These are phyloP conservation scores for Papilio glaucus DNA, from an alignment of 1,140 invertebrate genomes.

Conservation along the genomic window DNA sequence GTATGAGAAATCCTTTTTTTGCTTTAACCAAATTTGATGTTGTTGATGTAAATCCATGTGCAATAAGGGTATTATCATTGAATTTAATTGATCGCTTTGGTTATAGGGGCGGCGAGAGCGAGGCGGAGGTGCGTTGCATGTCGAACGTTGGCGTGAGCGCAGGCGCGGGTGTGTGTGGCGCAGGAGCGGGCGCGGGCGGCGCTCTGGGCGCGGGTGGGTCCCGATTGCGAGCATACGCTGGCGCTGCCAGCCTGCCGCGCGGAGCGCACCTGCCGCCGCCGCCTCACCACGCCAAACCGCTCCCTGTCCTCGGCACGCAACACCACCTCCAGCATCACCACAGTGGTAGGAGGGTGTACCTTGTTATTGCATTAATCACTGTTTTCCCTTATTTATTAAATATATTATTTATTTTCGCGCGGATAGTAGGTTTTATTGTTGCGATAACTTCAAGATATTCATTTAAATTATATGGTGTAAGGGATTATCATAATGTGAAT, in stretches of 20 bases:
- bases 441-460: too few relatives aligned
- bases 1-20: too few relatives aligned
- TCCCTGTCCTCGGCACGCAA: conserved; percentile 68
- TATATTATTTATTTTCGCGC: too few relatives aligned
- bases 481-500: too few relatives aligned
- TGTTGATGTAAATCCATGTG: too few relatives aligned
- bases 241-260: conserved; percentile 67
- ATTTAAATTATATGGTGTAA: too few relatives aligned
- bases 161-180: conserved; percentile 41
- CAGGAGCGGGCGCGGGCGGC: conserved; percentile 41
- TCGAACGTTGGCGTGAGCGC: conserved; percentile 40
- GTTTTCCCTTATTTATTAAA: too few relatives aligned
- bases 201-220: conserved; percentile 46
- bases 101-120: conserved; percentile 51
- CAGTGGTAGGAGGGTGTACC: conserved; percentile 12
- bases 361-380: conserved; percentile 13
- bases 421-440: too few relatives aligned
- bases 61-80: too few relatives aligned
- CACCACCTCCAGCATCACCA: conserved; percentile 48
- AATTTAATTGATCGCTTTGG: not conserved
- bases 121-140: conserved; percentile 39
- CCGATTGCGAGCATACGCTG: conserved; percentile 54
- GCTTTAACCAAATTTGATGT: too few relatives aligned
- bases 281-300: conserved; percentile 66
- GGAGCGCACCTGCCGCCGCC: conserved; percentile 70